Base-by-base conservation (phyloP, 1,140 invertebrate genomes). In the Lordiphosa mommai region DNA sequence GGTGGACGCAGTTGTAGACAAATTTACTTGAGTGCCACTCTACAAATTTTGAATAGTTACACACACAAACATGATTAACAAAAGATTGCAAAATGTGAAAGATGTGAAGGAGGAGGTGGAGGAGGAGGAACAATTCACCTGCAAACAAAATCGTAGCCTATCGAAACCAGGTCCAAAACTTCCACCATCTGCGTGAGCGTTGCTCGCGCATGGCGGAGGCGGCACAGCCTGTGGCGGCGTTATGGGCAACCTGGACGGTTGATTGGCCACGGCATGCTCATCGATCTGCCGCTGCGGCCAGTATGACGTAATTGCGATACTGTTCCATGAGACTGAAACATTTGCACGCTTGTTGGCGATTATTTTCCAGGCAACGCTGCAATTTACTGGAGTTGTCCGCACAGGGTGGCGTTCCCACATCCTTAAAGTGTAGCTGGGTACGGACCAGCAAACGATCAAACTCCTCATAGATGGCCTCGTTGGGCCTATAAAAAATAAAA, bases 151-250 rank as follows among this genome's bases (percentile, higher is more conserved):
- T 4, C 8, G 23, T 20, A 20, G 14, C 13, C 34, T 58, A 82
- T 10, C 58, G 55, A 2, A 82, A 44, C 76, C 76, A 80, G 8
- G 58, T 63, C 76, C 76, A 80, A 2, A 60, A 57, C 16, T 71
- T 59, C 16, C 40, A 55, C 76, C 76, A 71, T 13, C 50, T 41
- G 16, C 46, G 46, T 3, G 10, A 6, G 0, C 23, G 56, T 8
- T 30, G 30, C 17, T 49, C 10, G 14, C 27, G 29, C 6, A 8
- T 6, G 0, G 8, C 6, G 69, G 30, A 1, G 1, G 8, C 1
- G 52, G 30, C 9, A 16, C 30, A 2, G 34, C 4, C 12, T 57
- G 10, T 1, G 66, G 61, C 7, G 65, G 60, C 33, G 33, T 17
- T n/a, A 66, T 23, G 5, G 48, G 43, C 9, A 65, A 3, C 12